Evolutionary conservation across 2,888 invertebrate genomes (phyloP).

Genomic region (Drosophila subquinaria): DNA sequence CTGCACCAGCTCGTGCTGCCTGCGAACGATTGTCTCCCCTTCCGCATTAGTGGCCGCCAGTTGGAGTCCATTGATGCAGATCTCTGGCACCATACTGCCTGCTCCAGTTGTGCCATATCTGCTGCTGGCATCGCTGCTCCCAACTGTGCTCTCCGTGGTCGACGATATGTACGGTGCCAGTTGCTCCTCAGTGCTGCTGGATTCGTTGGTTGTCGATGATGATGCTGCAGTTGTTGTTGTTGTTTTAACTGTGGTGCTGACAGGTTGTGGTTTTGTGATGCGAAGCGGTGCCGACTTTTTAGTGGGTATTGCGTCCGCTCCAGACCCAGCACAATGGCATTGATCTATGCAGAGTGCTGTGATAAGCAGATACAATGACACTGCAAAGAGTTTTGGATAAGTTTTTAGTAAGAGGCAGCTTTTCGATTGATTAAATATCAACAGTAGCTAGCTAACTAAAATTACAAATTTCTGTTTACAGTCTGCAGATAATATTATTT

Average conservation of each 20-base stretch:
- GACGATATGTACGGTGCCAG: constrained; percentile 65
- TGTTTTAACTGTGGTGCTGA: constrained; percentile 36
- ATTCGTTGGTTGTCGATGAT: constrained; percentile 32
- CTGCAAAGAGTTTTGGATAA: constrained; percentile 30
- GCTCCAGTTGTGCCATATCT: constrained; percentile 58
- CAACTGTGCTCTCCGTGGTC: constrained; percentile 55
- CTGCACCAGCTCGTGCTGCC: constrained; percentile 79
- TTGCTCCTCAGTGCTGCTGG: constrained; percentile 39
- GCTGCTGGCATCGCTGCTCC: constrained; percentile 31
- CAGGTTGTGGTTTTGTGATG: constrained; percentile 72
- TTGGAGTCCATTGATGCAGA: constrained; percentile 83
- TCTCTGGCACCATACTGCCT: constrained; percentile 70
- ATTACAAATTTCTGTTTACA: no score
- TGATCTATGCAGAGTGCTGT: constrained; percentile 26
- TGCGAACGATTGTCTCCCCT: constrained; percentile 56
- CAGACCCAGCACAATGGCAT: constrained; percentile 22
- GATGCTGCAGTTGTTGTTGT: constrained; percentile 10
- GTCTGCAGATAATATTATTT: no score
- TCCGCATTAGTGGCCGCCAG: constrained; percentile 52
- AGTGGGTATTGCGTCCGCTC: constrained; percentile 32
- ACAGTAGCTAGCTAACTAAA: no score
- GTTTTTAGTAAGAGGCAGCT: background rate
- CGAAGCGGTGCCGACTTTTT: constrained; percentile 62
- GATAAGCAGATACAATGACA: constrained; percentile 38
- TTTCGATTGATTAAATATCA: background rate